Evolutionary conservation across 2,113 vertebrate species (phyloP), one percentile per base, ranked within the genome.

Genomic region (Scophthalmus maximus): DNA sequence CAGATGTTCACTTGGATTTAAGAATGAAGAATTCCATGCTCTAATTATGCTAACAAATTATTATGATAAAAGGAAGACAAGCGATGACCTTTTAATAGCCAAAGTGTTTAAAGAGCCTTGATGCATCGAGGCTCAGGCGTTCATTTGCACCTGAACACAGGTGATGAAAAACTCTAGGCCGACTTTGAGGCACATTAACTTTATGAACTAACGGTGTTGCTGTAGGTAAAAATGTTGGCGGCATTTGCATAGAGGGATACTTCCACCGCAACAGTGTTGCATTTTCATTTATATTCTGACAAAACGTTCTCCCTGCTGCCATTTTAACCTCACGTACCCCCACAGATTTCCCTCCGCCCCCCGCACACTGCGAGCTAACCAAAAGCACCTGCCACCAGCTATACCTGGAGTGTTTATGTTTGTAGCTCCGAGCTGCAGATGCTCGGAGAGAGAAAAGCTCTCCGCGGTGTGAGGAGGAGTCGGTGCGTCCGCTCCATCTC

Each of bases 401-500:
- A 47, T 36, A 80, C 64, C 65, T 68, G 55, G 40, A 60, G 82
- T 73, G 50, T 85, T 83, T 75, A 70, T 77, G 68, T 76, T 77
- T 76, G 72, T 53, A 52, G 49, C 72, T 65, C 53, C 29, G 53
- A 61, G 68, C 73, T 36, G 59, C 62, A 66, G 77, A 77, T 63
- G 72, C 34, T 20, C 0, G n/a, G 30, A 55, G 47, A 75, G 68
- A n/a, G n/a, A n/a, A 67, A 69, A 71, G 61, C 49, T 69, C 50
- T 68, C 44, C 51, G 73, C 30, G 20, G 69, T 76, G 76, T 82
- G 82, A n/a, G n/a, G 64, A 73, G 86, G 79, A 83, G 84, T 73
- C 40, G 56, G 34, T 23, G 59, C 55, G 58, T 51, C 52, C 61
- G 67, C 78, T 76, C 57, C 20, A 20, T 78, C 70, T 85, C 61